Evolutionary conservation across 23 tunicate genomes (phyloP).

Genomic region (Trididemnum clinides): DNA sequence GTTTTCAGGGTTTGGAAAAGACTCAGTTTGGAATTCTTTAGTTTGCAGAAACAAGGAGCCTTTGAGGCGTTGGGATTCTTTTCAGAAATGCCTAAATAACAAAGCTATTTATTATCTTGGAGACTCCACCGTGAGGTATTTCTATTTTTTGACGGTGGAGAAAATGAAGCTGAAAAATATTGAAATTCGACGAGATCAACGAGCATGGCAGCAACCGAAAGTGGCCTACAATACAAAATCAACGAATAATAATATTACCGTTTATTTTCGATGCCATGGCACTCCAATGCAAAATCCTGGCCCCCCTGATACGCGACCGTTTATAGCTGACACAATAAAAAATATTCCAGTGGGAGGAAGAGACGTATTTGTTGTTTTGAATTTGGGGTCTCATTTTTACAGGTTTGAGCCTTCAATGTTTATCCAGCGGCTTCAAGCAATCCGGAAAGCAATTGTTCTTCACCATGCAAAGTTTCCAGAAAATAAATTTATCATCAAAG

Average conservation of each 20-base stretch:
- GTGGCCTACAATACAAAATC: no score
- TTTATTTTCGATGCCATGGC: slow-evolving; percentile 39
- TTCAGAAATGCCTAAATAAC: no score
- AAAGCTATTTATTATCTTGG: slow-evolving; percentile 41
- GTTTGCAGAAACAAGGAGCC: no score
- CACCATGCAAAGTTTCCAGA: no score
- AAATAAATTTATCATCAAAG: no score
- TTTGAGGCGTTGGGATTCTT: no score
- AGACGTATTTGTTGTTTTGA: slow-evolving; percentile 16
- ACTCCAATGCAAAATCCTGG: slow-evolving; percentile 45
- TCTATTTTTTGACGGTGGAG: no score
- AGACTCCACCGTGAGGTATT: slow-evolving; percentile 52
- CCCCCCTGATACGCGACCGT: slow-evolving; percentile 3
- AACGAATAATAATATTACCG: neutral
- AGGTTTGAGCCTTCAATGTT: slow-evolving; percentile 23
- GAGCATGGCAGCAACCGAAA: no score
- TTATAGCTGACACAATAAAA: neutral
- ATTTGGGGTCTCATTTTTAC: slow-evolving; percentile 27
- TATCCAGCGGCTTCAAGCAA: neutral
- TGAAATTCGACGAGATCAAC: no score
- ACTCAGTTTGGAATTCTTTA: no score
- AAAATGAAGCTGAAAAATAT: no score
- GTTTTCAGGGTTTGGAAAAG: no score
- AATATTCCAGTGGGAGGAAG: neutral
- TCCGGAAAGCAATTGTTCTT: neutral